Evolutionary conservation across 2,888 invertebrate genomes (phyloP).

Genomic region (Volucella inflata): DNA sequence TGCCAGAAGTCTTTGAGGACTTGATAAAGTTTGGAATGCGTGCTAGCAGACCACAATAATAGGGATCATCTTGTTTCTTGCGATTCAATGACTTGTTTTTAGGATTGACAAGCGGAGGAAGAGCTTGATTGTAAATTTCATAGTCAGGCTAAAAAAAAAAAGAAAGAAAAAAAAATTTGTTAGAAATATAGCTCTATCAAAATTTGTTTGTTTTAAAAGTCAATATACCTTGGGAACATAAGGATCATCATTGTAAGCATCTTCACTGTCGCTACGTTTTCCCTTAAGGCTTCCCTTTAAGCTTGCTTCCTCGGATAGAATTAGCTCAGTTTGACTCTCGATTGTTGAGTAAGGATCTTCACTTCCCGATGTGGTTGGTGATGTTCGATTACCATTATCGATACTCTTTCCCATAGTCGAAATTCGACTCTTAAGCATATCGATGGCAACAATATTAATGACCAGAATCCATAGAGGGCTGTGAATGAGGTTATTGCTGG

Average conservation of each 20-base stretch:
- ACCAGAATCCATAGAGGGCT: slow-evolving; percentile 92
- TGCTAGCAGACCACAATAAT: slow-evolving; percentile 88
- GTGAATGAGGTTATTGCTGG: slow-evolving; percentile 87
- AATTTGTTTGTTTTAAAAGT: not conserved
- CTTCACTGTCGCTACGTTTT: slow-evolving; percentile 79
- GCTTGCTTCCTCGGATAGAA: slow-evolving; percentile 80
- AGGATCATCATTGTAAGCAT: slow-evolving; percentile 81
- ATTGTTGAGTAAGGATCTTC: slow-evolving; percentile 83
- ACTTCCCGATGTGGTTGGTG: slow-evolving; percentile 79
- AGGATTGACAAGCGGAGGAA: slow-evolving; percentile 76
- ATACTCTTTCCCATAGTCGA: slow-evolving; percentile 84
- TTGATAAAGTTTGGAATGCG: slow-evolving; percentile 89
- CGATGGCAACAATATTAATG: slow-evolving; percentile 91
- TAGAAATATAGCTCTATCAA: not conserved
- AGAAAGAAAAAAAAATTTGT: not conserved
- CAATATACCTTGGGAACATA: slow-evolving; percentile 82
- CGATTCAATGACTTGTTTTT: slow-evolving; percentile 78
- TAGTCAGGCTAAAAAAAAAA: slow-evolving; percentile 81
- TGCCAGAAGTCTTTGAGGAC: slow-evolving; percentile 81
- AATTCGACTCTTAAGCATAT: slow-evolving; percentile 89
- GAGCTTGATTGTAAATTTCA: slow-evolving; percentile 79
- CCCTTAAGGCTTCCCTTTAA: slow-evolving; percentile 80
- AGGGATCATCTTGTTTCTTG: slow-evolving; percentile 87
- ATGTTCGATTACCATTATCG: slow-evolving; percentile 80
- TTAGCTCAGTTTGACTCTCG: slow-evolving; percentile 83